Conservation (phyloP, 2,888 invertebrate genomes). For the Serripes groenlandicus region DNA sequence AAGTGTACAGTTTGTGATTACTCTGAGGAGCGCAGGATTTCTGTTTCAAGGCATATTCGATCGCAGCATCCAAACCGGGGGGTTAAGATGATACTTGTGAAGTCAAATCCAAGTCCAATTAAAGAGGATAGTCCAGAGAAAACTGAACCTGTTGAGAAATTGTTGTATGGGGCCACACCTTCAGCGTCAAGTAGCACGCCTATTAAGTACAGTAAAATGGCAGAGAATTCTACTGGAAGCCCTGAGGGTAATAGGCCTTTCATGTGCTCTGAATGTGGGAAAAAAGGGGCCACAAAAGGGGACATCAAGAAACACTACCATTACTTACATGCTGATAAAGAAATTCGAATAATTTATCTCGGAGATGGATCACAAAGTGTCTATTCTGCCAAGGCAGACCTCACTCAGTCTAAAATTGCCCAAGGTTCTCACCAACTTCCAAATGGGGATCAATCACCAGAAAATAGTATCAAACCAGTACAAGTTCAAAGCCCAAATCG, state of each 20-base stretch:
- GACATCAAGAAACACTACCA: slow-evolving; percentile 82
- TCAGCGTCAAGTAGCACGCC: not conserved
- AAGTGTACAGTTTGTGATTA: slow-evolving; percentile 98
- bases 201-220: not conserved
- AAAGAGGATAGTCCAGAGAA: slow-evolving; percentile 15
- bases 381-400: slow-evolving; percentile 11
- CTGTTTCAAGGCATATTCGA: slow-evolving; percentile 97
- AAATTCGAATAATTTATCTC: slow-evolving; percentile 77
- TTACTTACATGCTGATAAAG: slow-evolving; percentile 79
- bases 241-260: slow-evolving; percentile 69
- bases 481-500: not conserved
- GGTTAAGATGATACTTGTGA: slow-evolving; percentile 68
- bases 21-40: slow-evolving; percentile 98
- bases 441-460: not conserved
- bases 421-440: not conserved
- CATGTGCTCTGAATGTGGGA: slow-evolving; percentile 81
- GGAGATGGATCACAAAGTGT: slow-evolving; percentile 72
- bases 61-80: slow-evolving; percentile 75
- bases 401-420: not conserved
- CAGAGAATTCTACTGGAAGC: not conserved
- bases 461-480: not conserved
- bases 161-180: not conserved
- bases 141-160: not conserved
- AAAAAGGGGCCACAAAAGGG: slow-evolving; percentile 76
- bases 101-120: slow-evolving; percentile 25